Base-by-base conservation (phyloP, 37 sponge, comb jelly and placozoan genomes). In the Spongia lamella region DNA sequence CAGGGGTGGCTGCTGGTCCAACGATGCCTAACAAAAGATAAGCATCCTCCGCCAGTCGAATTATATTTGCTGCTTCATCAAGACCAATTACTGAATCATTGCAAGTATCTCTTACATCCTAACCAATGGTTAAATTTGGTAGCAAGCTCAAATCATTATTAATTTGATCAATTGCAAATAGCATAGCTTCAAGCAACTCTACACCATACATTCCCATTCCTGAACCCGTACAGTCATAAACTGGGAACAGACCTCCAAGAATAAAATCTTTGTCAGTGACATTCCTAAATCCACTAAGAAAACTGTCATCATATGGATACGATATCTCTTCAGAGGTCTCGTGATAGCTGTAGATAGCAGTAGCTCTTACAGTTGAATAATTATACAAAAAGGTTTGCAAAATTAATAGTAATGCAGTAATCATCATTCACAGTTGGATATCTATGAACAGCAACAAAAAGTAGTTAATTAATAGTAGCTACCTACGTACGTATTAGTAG, bases 51-150 rank as follows among this genome's bases (percentile, higher is more conserved):
- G 7, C 47, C 5, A 9, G 7, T 43, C 17, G 20, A 0, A 96
- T 32, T 19, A 96, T 56, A 40, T 83, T 81, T 15, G 93, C 53
- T n/a, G 94, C 47, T 72, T 96, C 85, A 24, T 85, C 90, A 26
- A 89, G 39, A 14, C 90, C 94, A 55, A 83, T 61, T 11, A 64
- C 84, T 31, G 79, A 82, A 68, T 77, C 82, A 58, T 58, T 56
- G 74, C 97, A 96, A 1, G 97, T 90, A 76, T 96, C 97, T 19
- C 93, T 70, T 49, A 96, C 82, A 27, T 96, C 93, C 33, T 78
- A 96, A 25, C 94, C 93, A 24, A 96, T 29, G 29, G 53, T 68
- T 16, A 93, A 36, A 6, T 73, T 85, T 1, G 78, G 69, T 37
- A 96, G 62, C 20, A 96, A 50, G 7, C 56, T 63, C 11, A 67